A percentile compares a stretch with the other conserved stretches of the same genome.
These are phyloP conservation scores for Gadus chalcogrammus DNA, from an alignment of 2,113 vertebrate species.

Conservation along the genomic window DNA sequence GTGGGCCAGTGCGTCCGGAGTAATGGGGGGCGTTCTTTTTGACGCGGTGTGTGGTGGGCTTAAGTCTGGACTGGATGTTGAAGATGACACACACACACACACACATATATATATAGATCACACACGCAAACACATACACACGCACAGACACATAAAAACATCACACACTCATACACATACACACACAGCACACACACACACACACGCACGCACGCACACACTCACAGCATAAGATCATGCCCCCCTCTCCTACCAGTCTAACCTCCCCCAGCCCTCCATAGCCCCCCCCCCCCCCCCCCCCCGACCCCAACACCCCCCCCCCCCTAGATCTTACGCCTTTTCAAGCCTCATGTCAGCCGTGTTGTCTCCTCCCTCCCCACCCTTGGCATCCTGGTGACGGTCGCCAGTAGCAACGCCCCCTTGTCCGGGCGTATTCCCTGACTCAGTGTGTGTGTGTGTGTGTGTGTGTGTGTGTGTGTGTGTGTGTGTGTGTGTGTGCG, in stretches of 20 bases:
- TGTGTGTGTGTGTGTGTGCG: no score
- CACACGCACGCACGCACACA: not conserved
- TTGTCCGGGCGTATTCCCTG: not conserved
- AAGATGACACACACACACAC: no score
- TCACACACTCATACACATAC: no score
- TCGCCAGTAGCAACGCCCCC: slow-evolving; percentile 10
- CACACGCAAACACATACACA: no score
- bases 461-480: no score
- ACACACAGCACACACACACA: not conserved
- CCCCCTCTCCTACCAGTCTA: not conserved
- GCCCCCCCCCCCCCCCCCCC: not conserved
- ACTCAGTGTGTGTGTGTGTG: no score
- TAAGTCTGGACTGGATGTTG: no score
- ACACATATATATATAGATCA: no score
- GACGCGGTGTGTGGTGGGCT: no score
- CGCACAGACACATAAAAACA: no score
- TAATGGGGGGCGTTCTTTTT: no score
- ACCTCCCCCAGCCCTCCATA: not conserved
- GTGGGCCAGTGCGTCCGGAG: no score
- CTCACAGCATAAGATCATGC: not conserved
- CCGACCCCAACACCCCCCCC: slow-evolving; percentile 8
- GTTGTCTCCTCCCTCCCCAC: slow-evolving; percentile 12
- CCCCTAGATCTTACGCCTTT: not conserved
- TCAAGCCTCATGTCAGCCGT: slow-evolving; percentile 26
- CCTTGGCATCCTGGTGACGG: slow-evolving; percentile 52